A percentile compares a stretch with the other conserved stretches of the same genome.
Evolutionary conservation across 2,113 vertebrate genomes (phyloP).

Genomic region (Poicephalus gulielmi): DNA sequence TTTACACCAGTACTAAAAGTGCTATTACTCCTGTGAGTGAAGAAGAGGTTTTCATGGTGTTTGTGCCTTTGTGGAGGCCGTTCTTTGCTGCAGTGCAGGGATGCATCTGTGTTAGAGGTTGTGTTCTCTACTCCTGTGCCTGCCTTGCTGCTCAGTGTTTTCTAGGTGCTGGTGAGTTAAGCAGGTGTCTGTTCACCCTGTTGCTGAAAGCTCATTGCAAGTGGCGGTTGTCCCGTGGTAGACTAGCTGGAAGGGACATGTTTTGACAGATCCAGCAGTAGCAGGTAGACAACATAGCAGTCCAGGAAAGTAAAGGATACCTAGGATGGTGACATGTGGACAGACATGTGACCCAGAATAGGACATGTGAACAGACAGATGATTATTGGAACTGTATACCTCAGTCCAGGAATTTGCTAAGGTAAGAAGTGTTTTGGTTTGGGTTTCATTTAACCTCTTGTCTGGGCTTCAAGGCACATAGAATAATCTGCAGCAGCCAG

Average conservation of each 20-base stretch:
- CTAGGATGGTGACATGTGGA: fast-evolving
- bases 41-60: neutral
- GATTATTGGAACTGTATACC: neutral
- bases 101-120: neutral
- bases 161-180: neutral
- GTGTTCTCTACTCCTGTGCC: neutral
- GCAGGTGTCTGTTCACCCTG: neutral
- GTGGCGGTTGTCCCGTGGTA: neutral
- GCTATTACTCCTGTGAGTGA: neutral
- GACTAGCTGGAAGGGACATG: neutral
- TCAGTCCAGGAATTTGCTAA: neutral
- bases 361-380: fast-evolving
- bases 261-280: neutral
- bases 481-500: neutral
- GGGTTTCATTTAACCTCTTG: neutral
- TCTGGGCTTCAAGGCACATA: neutral
- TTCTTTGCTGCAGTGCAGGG: neutral
- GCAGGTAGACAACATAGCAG: neutral
- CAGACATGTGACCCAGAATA: fast-evolving
- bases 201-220: neutral
- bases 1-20: neutral
- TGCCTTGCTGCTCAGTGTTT: neutral
- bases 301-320: neutral
- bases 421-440: neutral
- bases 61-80: neutral